phyloP scores from a whole-genome alignment of 2,888 invertebrate genomes.

The Nephrotoma guestfalica region DNA sequence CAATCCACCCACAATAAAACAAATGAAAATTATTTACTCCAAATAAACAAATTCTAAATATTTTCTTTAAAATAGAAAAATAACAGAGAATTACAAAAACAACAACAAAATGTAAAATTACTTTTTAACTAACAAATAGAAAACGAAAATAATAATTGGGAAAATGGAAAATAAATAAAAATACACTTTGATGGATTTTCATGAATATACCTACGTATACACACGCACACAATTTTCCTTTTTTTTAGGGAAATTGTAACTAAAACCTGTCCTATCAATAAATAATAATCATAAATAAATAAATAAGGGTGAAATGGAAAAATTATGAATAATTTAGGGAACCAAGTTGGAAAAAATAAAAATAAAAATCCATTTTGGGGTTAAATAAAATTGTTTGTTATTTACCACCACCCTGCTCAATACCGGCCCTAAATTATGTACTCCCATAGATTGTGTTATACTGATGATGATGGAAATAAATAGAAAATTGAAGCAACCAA shows the following conservation, averaged over 20 bases:
- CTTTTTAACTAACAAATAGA: not conserved
- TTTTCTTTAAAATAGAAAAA: not conserved
- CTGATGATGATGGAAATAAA: not conserved
- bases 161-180: not conserved
- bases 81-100: not conserved
- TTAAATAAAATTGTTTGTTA: not conserved
- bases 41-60: not conserved
- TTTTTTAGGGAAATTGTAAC: not conserved
- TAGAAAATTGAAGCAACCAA: too few species aligned
- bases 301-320: not conserved
- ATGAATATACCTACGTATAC: not conserved
- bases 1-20: not conserved
- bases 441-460: not conserved
- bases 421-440: not conserved
- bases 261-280: not conserved
- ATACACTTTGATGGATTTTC: not conserved
- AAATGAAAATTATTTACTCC: not conserved
- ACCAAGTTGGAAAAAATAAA: not conserved
- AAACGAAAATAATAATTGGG: not conserved
- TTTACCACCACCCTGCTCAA: not conserved
- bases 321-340: not conserved
- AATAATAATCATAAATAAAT: not conserved
- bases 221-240: not conserved
- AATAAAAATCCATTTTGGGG: not conserved
- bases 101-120: not conserved